phyloP scores from a whole-genome alignment of 2,113 vertebrate species.

The Sylvilagus bachmani region DNA sequence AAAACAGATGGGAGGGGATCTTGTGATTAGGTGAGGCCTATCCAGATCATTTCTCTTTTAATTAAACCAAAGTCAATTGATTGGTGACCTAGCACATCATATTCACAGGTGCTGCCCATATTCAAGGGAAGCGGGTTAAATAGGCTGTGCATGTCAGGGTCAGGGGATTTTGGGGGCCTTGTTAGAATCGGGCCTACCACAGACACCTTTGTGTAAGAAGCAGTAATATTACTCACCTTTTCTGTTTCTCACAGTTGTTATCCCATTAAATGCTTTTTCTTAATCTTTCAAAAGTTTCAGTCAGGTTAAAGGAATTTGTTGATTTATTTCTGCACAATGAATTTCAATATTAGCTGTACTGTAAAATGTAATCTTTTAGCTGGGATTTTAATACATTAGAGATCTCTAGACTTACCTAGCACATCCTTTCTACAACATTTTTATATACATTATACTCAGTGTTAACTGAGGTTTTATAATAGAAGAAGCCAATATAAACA shows the following conservation, averaged over 20 bases:
- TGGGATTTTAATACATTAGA: neutral
- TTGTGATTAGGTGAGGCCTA: neutral
- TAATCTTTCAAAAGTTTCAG: neutral
- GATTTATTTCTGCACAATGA: neutral
- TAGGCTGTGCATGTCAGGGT: accelerated
- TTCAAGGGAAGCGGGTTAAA: neutral
- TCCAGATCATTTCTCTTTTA: neutral
- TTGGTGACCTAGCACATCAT: neutral
- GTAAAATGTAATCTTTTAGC: neutral
- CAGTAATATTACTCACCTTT: neutral
- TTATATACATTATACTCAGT: neutral
- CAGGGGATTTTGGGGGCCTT: neutral
- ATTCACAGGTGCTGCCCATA: neutral
- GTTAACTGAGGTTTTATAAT: neutral
- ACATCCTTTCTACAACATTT: neutral
- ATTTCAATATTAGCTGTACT: neutral
- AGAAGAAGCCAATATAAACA: neutral
- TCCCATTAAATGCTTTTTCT: neutral
- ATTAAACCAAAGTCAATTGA: neutral
- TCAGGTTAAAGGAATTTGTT: neutral
- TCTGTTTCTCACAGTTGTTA: neutral
- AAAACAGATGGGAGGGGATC: neutral
- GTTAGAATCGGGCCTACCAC: neutral
- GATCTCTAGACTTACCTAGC: neutral
- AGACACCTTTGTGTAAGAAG: neutral